Percentiles rank a stretch among this genome's conserved stretches.
These are phyloP conservation scores for Hypomecis atomaria DNA, from an alignment of 2,888 invertebrate genomes.

Conservation along the genomic window DNA sequence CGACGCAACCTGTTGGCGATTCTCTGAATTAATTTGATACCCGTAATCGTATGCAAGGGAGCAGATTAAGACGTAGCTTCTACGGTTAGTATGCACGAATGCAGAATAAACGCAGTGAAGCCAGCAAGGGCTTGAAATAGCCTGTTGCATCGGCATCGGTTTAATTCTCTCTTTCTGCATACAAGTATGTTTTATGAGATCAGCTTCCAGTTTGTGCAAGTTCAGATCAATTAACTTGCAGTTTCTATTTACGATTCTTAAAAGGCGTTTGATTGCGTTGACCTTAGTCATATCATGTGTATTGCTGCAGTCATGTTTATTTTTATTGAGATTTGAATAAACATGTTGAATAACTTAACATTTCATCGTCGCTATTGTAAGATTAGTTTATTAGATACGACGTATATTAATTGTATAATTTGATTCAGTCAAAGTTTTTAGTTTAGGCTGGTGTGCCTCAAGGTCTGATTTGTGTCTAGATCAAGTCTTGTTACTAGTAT, in stretches of 20 bases:
- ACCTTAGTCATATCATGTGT: constrained; percentile 24
- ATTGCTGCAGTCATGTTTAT: constrained; percentile 1
- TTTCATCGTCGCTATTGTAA: constrained; percentile 1
- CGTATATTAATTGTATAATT: too few species aligned
- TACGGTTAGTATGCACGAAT: constrained; percentile 20
- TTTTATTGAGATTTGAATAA: neutral
- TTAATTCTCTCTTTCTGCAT: constrained; percentile 21
- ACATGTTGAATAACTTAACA: neutral
- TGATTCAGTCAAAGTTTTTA: too few species aligned
- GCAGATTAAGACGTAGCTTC: constrained; percentile 17
- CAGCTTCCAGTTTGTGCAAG: constrained; percentile 36
- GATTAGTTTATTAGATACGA: neutral
- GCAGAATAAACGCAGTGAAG: constrained; percentile 17
- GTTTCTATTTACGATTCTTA: constrained; percentile 31
- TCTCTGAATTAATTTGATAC: constrained; percentile 33
- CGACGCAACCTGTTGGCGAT: constrained; percentile 36
- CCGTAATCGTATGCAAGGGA: constrained; percentile 25
- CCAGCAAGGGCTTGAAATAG: constrained; percentile 21
- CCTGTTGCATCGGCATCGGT: constrained; percentile 23
- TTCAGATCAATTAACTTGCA: constrained; percentile 33
- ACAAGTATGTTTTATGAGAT: constrained; percentile 30
- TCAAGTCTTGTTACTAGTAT: too few species aligned
- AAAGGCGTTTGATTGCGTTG: constrained; percentile 39
- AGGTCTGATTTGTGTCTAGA: constrained; percentile 1
- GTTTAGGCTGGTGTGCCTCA: constrained; percentile 2